Conservation (phyloP, 2,888 invertebrate genomes). For the Horisme vitalbata region DNA sequence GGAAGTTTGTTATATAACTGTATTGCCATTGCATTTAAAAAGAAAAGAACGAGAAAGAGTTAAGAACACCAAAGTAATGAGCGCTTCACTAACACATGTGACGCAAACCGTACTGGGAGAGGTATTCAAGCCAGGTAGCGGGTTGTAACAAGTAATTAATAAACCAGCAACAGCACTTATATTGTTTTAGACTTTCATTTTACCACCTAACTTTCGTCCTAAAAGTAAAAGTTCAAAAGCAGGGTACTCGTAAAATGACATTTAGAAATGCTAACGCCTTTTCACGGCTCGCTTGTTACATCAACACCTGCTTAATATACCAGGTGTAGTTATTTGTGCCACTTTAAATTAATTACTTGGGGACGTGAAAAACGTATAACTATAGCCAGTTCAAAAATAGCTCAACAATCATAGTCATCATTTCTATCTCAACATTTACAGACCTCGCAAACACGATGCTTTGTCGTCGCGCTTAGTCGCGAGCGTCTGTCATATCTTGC, state of each 20-base stretch:
- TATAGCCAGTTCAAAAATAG: conserved; percentile 7
- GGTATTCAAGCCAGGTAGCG: too few relatives aligned
- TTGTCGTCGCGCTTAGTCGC: too few relatives aligned
- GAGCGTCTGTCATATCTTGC: too few relatives aligned
- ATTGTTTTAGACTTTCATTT: background rate
- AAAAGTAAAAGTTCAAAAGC: conserved; percentile 17
- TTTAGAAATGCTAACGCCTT: conserved; percentile 63
- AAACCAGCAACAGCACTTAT: background rate
- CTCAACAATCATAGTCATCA: conserved; percentile 1
- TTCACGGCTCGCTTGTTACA: conserved; percentile 46
- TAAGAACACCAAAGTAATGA: too few relatives aligned
- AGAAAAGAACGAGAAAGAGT: too few relatives aligned
- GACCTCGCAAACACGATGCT: too few relatives aligned
- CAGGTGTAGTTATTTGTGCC: conserved; percentile 27
- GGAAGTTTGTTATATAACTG: too few relatives aligned
- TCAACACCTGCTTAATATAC: conserved; percentile 53
- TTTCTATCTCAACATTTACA: too few relatives aligned
- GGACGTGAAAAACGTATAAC: conserved; percentile 26
- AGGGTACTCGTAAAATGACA: conserved; percentile 36
- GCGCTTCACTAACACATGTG: too few relatives aligned
- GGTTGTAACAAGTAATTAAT: too few relatives aligned
- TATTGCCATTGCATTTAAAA: too few relatives aligned
- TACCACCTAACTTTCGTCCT: conserved; percentile 8
- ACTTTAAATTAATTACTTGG: conserved; percentile 37
- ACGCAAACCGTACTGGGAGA: too few relatives aligned